A percentile compares a stretch with the other conserved stretches of the same genome.
Conservation (phyloP, 2,797 vertebrate species). For the Sus cebifrons region DNA sequence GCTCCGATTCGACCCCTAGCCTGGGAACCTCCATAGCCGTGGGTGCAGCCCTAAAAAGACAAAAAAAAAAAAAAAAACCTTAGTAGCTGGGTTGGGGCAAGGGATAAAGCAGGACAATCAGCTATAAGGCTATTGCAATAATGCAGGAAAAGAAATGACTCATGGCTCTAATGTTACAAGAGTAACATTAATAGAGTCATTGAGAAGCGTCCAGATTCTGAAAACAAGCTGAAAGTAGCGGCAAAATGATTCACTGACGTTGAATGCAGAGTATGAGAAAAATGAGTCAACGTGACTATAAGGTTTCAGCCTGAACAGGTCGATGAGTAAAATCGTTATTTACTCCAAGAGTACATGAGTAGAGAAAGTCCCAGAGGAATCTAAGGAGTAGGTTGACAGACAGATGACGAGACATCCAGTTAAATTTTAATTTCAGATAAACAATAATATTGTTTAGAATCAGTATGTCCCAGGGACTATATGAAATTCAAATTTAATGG, state of each 20-base stretch:
- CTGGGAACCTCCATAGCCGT: too few species aligned
- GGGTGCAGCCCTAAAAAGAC: too few species aligned
- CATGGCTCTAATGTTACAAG: background rate
- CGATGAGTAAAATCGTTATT: background rate
- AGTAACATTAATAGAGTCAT: background rate
- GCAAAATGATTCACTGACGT: background rate
- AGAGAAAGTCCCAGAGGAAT: background rate
- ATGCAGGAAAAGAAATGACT: background rate
- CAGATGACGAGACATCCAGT: background rate
- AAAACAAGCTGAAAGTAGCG: constrained; percentile 10
- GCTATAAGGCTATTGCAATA: background rate
- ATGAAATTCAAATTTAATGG: constrained; percentile 23
- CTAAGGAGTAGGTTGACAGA: background rate
- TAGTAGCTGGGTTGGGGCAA: background rate
- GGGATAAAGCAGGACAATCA: background rate
- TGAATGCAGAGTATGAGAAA: background rate
- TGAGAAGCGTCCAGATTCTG: background rate
- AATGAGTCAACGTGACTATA: background rate
- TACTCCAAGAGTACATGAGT: background rate
- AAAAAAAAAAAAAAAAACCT: too few species aligned
- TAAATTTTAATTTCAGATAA: background rate
- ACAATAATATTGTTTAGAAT: constrained; percentile 6
- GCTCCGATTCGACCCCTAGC: too few species aligned
- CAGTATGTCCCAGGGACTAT: background rate
- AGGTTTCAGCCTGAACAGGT: background rate